Evolutionary conservation across 2,797 vertebrate genomes (phyloP), one percentile per base, ranked within the genome.

Genomic region (Lacerta agilis): DNA sequence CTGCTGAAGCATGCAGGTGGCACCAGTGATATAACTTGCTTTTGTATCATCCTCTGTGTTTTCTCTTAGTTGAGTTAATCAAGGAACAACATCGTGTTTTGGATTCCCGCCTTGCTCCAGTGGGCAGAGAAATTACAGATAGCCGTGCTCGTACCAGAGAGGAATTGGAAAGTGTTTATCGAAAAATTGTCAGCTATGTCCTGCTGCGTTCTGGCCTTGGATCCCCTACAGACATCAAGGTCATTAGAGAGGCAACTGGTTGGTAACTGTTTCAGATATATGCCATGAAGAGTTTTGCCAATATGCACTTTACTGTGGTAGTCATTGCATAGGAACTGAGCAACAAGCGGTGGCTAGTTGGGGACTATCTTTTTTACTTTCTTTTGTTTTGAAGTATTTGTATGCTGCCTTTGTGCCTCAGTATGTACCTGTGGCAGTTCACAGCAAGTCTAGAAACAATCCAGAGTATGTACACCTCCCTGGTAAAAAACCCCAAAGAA

Each of bases 181-280:
- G 82, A 9, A 98, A 96, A 91, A 97, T 98, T 0, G 82, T 98
- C 81, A 96, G 95, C 83, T 99, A 98, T 0, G 87, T 97, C 75
- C 90, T 98, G 83, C 97, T 98, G 33, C 93, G 95, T 41, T 98
- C 98, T 2, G 97, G 97, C 85, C 95, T 99, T 71, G 98, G 97
- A 25, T 97, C 98, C 0, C 96, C 97, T 2, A 96, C 97, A 8
- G 97, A 98, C 67, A 88, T 92, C 91, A 95, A 86, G 88, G 91
- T 96, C 23, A 93, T 98, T 75, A 97, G 97, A 90, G 98, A 99
- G 90, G 96, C 97, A 82, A 97, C 97, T 96, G 99, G 99, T 99
- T 88, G 91, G 94, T 94, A 83, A 86, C 76, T 29, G 29, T 23
- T 27, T 61, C 49, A 89, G 20, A 33, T 77, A 18, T 64, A 73